phyloP scores from a whole-genome alignment of 1,140 invertebrate genomes.

The Tetraneura akinire region DNA sequence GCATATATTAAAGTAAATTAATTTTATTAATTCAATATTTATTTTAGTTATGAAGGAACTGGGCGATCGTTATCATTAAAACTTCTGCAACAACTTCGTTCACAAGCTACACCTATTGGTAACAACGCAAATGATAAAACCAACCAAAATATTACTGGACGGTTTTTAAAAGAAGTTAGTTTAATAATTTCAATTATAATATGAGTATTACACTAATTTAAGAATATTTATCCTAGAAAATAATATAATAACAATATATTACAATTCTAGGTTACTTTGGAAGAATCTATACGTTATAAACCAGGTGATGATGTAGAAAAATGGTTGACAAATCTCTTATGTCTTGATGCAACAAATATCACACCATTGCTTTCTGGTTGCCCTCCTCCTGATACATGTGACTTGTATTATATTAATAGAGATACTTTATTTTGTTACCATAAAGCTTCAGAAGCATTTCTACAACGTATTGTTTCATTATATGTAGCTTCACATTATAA shows the following conservation, averaged over 20 bases:
- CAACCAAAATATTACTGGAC: conserved; percentile 59
- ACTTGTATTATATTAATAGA: conserved; percentile 88
- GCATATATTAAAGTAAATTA: too few relatives aligned
- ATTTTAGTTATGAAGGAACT: conserved; percentile 89
- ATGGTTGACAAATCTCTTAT: conserved; percentile 91
- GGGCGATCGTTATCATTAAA: conserved; percentile 95
- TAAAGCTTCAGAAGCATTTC: conserved; percentile 90
- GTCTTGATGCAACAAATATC: conserved; percentile 79
- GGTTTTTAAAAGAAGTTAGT: conserved; percentile 63
- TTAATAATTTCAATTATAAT: not conserved
- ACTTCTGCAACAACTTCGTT: conserved; percentile 84
- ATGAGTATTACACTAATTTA: not conserved
- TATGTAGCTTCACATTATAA: conserved; percentile 99
- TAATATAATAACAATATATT: too few relatives aligned
- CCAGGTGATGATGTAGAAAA: conserved; percentile 83
- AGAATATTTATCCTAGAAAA: too few relatives aligned
- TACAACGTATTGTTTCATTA: conserved; percentile 88
- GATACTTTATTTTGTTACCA: conserved; percentile 98
- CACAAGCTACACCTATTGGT: conserved; percentile 63
- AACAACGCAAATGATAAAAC: conserved; percentile 59
- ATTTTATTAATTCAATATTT: not conserved
- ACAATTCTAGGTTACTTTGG: conserved; percentile 69
- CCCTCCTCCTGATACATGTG: conserved; percentile 84
- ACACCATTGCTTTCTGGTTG: conserved; percentile 72
- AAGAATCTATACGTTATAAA: conserved; percentile 95